phyloP scores from a whole-genome alignment of 2,888 invertebrate genomes.

The Timema cristinae region DNA sequence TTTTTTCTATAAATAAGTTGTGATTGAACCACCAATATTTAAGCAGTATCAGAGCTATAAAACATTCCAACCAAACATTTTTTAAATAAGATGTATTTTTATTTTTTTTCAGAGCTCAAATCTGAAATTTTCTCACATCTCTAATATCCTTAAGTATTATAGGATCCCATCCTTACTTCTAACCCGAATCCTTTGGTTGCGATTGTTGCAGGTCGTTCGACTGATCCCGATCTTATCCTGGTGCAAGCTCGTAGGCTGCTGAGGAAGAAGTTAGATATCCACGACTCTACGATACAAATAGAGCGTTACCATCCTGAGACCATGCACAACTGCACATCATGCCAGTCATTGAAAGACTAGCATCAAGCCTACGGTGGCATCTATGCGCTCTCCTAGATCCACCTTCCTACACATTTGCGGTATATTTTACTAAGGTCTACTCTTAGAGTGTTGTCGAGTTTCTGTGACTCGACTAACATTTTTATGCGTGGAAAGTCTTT shows the following conservation, averaged over 20 bases:
- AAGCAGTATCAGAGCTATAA: no score
- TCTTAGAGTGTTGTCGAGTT: no score
- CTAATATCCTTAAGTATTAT: no score
- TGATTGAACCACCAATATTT: no score
- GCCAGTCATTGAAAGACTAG: slow-evolving; percentile 38
- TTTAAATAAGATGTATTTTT: no score
- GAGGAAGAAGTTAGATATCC: slow-evolving; percentile 45
- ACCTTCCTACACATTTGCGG: no score
- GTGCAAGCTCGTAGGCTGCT: slow-evolving; percentile 46
- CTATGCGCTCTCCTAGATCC: neutral
- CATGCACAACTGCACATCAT: slow-evolving; percentile 41
- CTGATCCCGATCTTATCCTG: slow-evolving; percentile 49
- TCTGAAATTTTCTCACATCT: neutral
- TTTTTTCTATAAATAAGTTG: no score
- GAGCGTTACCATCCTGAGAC: slow-evolving; percentile 48
- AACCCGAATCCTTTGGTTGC: slow-evolving; percentile 6
- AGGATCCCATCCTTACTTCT: no score
- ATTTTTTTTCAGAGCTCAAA: slow-evolving; percentile 18
- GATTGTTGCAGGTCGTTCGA: slow-evolving; percentile 44
- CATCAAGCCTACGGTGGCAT: neutral
- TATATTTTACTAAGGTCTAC: no score
- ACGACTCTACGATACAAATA: slow-evolving; percentile 50
- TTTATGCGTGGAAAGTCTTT: no score
- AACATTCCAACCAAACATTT: no score
- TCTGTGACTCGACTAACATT: no score